Evolutionary conservation across 2,113 vertebrate genomes (phyloP), one percentile per base, ranked within the genome.

Genomic region (Tympanuchus pallidicinctus): DNA sequence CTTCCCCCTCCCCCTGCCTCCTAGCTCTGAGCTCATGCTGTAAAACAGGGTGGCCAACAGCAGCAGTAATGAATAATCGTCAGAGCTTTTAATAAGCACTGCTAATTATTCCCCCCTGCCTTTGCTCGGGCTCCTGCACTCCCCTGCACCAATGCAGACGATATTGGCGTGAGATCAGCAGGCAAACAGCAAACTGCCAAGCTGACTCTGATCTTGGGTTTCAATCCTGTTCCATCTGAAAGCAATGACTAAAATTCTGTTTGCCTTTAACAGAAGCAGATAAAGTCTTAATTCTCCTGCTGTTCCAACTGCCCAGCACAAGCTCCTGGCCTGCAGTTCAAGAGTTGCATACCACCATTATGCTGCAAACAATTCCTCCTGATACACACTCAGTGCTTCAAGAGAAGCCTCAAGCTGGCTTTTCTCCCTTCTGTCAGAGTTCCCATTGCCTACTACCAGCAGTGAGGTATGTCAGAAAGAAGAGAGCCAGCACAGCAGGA

Each of bases 41-140:
- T 45, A 75, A 93, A 71, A 57, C 45, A 52, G 47, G 52, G 82
- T 70, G 69, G 74, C 70, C 89, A 64, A 66, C 38, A 92, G 75
- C 78, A 86, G 48, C 63, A 60, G 20, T 72, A 89, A 69, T 69
- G 77, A 82, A 73, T 81, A 83, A 91, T 95, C 19, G 17, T 59
- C 63, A 38, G 11, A 67, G 66, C 85, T 88, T 96, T 93, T 92
- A 88, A 90, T 89, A 94, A 91, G 59, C 2, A 0, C 67, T 79
- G 79, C 57, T 89, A 92, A 96, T 95, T 93, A 85, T 82, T 65
- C 52, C 48, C 48, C 27, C 60, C 17, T 7, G 5, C 40, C 57
- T 79, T 42, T 45, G 11, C 56, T 38, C 1, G 3, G 32, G 34
- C 42, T 56, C 74, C 66, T 74, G 24, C 0, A 0, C 69, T 86